Percentiles rank a stretch among this genome's conserved stretches.
These are phyloP conservation scores for Passer montanus DNA, from an alignment of 2,113 vertebrate genomes.

Conservation along the genomic window DNA sequence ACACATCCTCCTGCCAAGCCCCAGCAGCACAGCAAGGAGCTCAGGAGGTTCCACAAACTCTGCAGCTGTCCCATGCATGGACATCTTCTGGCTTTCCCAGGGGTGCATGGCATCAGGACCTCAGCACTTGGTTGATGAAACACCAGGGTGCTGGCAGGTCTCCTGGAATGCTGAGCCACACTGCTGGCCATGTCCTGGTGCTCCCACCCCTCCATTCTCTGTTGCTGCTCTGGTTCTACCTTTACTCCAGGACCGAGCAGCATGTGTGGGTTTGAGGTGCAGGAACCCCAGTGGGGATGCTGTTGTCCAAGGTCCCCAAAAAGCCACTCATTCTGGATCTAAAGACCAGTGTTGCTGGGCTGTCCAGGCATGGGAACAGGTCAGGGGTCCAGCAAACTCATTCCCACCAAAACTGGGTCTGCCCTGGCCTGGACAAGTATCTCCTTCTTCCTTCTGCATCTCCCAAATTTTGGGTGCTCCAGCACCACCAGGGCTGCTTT, in stretches of 20 bases:
- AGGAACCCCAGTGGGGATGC: not conserved
- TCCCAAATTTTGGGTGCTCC: accelerated
- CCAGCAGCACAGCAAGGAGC: accelerated
- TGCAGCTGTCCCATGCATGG: not conserved
- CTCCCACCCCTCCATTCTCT: not conserved
- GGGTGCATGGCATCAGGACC: accelerated
- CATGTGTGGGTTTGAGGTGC: not conserved
- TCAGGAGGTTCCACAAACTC: accelerated
- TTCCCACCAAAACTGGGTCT: not conserved
- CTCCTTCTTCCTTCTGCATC: not conserved
- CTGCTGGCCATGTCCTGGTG: not conserved
- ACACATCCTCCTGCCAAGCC: not conserved
- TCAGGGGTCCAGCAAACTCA: not conserved
- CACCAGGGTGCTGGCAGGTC: accelerated
- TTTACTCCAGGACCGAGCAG: not conserved
- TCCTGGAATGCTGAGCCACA: accelerated
- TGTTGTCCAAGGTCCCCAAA: not conserved
- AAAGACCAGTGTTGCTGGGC: not conserved
- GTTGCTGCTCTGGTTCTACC: not conserved
- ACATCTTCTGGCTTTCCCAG: not conserved
- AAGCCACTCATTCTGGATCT: not conserved
- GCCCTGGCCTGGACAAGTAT: not conserved
- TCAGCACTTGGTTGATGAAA: not conserved
- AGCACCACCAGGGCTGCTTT: not conserved
- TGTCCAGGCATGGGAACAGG: accelerated